These are phyloP conservation scores for Malurus cyaneus DNA, from an alignment of 2,113 vertebrate genomes.

Conservation along the genomic window DNA sequence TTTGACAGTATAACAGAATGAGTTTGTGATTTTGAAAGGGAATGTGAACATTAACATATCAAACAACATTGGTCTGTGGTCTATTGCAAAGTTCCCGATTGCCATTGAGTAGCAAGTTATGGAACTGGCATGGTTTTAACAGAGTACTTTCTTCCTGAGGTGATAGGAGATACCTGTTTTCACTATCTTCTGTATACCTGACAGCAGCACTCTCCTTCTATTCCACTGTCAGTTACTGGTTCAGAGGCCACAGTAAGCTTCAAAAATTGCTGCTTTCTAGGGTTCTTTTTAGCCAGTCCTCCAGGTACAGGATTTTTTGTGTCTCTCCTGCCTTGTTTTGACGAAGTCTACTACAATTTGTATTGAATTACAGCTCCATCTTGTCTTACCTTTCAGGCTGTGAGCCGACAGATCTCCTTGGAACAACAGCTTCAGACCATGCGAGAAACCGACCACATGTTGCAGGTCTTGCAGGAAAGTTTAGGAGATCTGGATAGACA, in stretches of 20 bases:
- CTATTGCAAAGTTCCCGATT: background rate
- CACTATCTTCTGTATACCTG: background rate
- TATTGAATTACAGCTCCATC: background rate
- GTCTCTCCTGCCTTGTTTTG: background rate
- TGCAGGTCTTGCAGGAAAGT: constrained; percentile 88
- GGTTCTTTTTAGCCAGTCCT: background rate
- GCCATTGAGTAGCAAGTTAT: background rate
- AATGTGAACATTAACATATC: background rate
- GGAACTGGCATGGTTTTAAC: background rate
- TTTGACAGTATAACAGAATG: background rate
- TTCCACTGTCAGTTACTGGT: background rate
- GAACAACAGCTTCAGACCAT: constrained; percentile 88
- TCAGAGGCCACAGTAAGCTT: background rate
- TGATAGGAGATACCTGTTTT: background rate
- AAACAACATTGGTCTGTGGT: background rate
- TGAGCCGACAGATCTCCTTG: constrained; percentile 85
- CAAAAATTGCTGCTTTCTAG: background rate
- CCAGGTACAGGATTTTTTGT: background rate
- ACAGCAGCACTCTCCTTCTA: background rate
- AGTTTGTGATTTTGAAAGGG: background rate
- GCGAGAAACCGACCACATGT: constrained; percentile 82
- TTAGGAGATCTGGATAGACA: constrained; percentile 88
- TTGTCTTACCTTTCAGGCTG: constrained; percentile 74
- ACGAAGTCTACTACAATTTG: background rate
- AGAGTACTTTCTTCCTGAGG: background rate